These are phyloP conservation scores for Pardalotus punctatus DNA, from an alignment of 2,113 vertebrate species.

Conservation along the genomic window DNA sequence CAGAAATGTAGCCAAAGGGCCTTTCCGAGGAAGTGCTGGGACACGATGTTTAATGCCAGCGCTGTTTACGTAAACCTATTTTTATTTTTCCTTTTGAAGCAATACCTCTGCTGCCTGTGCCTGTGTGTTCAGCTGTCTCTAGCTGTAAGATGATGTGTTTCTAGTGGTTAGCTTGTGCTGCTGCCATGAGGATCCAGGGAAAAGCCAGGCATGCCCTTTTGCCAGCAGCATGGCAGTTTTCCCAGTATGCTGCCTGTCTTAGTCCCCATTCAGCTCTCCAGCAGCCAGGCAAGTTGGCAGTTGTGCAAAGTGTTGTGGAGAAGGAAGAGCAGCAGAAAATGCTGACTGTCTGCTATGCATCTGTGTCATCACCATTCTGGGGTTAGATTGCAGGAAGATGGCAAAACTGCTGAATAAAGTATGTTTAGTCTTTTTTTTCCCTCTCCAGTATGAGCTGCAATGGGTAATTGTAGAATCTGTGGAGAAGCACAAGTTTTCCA, in stretches of 20 bases:
- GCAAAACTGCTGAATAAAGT: not conserved
- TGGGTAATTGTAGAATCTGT: not conserved
- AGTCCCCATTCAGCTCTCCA: not conserved
- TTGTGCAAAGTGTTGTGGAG: not conserved
- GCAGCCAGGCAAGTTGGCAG: not conserved
- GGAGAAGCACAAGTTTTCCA: not conserved
- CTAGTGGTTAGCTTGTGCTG: not conserved
- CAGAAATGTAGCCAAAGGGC: not conserved
- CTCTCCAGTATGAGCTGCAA: not conserved
- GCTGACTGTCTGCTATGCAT: not conserved
- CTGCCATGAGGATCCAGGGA: not conserved
- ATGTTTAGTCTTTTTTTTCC: not conserved
- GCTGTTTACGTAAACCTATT: not conserved
- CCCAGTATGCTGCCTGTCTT: not conserved
- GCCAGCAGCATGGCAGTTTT: not conserved
- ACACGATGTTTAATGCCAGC: rapidly evolving
- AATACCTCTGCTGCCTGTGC: not conserved
- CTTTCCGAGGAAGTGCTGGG: not conserved
- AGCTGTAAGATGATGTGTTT: not conserved
- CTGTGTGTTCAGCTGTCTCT: not conserved
- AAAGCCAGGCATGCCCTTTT: not conserved
- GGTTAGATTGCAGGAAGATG: not conserved
- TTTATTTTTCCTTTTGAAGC: not conserved
- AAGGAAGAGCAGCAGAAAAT: not conserved
- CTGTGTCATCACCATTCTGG: not conserved